A percentile compares a stretch with the other conserved stretches of the same genome.
Conservation (phyloP, 1,140 invertebrate species). For the Teleogryllus occipitalis region DNA sequence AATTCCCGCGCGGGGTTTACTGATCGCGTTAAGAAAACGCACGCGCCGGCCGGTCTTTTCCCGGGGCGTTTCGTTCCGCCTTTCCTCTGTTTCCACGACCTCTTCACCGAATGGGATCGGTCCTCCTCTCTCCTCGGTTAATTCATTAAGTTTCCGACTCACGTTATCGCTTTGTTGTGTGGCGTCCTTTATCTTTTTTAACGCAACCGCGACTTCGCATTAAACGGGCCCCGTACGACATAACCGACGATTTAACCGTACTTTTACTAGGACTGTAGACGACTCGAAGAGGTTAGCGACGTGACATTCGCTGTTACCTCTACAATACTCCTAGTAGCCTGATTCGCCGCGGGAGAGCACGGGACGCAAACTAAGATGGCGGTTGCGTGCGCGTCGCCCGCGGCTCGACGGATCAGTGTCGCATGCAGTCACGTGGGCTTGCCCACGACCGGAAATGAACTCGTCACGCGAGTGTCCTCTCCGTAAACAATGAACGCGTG, state of each 20-base stretch:
- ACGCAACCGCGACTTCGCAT: background rate
- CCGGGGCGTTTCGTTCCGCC: background rate
- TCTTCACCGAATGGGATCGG: background rate
- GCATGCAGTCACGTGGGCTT: no score
- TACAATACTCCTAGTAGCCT: background rate
- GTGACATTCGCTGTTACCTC: background rate
- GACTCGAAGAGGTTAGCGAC: background rate
- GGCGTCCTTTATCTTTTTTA: background rate
- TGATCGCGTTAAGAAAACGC: background rate
- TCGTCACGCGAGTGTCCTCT: no score
- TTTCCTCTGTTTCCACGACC: background rate
- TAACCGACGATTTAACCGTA: conserved; percentile 1
- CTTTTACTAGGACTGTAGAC: background rate
- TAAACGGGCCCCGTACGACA: background rate
- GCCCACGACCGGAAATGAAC: no score
- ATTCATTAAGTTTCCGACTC: background rate
- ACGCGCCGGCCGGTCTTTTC: no score
- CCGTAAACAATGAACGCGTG: no score
- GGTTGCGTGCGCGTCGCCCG: background rate
- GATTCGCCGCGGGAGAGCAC: background rate
- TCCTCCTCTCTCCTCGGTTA: background rate
- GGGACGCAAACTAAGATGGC: background rate
- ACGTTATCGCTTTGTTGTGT: background rate
- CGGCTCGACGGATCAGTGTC: no score
- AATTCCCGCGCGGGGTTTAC: background rate